Evolutionary conservation across 2,888 invertebrate genomes (phyloP), one percentile per base, ranked within the genome.

Genomic region (Agrilus mali): DNA sequence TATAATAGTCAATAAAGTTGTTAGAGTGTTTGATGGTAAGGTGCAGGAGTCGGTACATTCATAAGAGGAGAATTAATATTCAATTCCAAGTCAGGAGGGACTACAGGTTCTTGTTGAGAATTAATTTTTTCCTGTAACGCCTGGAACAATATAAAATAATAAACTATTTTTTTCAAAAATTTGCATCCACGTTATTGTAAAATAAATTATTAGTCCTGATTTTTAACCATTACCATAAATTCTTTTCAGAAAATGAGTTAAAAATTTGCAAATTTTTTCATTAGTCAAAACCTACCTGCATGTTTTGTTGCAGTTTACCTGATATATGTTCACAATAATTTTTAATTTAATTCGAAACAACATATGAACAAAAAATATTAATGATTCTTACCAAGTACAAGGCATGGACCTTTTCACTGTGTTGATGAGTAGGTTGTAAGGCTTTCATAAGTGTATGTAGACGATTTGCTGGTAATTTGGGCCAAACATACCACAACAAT

Each of bases 401-500:
- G 57, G 74, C 80, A 57, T 88, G 87, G 1, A 89, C 86, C 47
- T 83, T 81, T 59, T 89, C 89, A 63, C 84, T 86, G 60, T 90
- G 89, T 64, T 89, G 80, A 17, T 78, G 74, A 1, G 78, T 81
- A 1, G 80, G 80, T 55, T 86, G 82, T 20, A 89, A 67, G 12
- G 82, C 82, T 60, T 87, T 87, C 70, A 93, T 78, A 14, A 93
- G 68, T 1, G 86, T 82, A 51, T 85, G 82, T 47, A 92, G 70
- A 49, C 92, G 77, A 35, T 77, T 77, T 3, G 80, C 74, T 1
- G 92, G 90, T 45, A 95, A 65, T 64, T 88, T 89, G 15, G 80
- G 82, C 65, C 93, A 82, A 48, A 92, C 82, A 60, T 90, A 90
- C 88, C 90, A 94, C 33, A 95, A 66, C 39, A 96, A 70, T 61